Base-by-base conservation (phyloP, 2,888 invertebrate genomes). In the Asteroscopus sphinx region DNA sequence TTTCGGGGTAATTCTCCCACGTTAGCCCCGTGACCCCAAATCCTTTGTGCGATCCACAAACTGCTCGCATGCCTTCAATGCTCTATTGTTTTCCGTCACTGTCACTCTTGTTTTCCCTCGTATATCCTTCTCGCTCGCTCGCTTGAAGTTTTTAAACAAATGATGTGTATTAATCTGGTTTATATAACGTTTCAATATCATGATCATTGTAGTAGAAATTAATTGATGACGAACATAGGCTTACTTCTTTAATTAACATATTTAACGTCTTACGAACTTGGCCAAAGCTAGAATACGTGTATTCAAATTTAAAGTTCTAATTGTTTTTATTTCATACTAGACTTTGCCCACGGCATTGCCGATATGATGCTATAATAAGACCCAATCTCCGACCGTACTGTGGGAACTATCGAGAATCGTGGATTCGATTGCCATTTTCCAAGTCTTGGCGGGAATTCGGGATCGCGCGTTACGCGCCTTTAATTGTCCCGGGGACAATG, bases 31-130 rank as follows among this genome's bases (percentile, higher is more conserved):
- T 81, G 84, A 85, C 84, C 85, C 86, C 80, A 77, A 83, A 87
- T 87, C 87, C 89, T 89, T 91, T 89, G 88, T 89, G 85, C 81
- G 80, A 84, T 87, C 79, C 77, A 79, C 86, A 83, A 86, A 85
- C 85, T 86, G 86, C 79, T 82, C 84, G 83, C 82, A 81, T 87
- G 83, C 85, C 84, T 86, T 82, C 76, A 83, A 78, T 80, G 78
- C 76, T 81, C 80, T 80, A 82, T 85, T 85, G 81, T 84, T 81
- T 83, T 79, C 71, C 55, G 59, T 81, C 79, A 64, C 83, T 60
- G 32, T 85, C 77, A 15, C 74, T 57, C 83, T 30, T 44, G 44
- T 30, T 39, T 17, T 39, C 21, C 12, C 39, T 21, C 1, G 58
- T 85, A 71, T 16, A 8, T 13, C 53, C 28, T 13, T 86, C 84